These are phyloP conservation scores for Protomyctophum bolini DNA, from an alignment of 2,113 vertebrate genomes.

Conservation along the genomic window DNA sequence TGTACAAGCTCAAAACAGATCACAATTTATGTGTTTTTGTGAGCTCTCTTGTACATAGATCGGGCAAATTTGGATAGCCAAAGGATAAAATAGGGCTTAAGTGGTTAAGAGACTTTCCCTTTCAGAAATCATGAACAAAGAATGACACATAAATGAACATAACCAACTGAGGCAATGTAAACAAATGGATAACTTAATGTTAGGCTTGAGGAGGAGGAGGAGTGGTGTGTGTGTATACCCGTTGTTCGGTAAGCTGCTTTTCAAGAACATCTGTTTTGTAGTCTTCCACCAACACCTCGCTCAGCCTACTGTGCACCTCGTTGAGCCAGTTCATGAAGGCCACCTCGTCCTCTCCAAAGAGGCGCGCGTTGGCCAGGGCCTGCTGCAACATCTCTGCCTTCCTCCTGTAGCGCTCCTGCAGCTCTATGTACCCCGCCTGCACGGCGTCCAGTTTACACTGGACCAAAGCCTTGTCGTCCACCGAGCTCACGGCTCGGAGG, in stretches of 20 bases:
- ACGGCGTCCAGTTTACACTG: constrained; percentile 90
- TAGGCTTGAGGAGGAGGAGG: constrained; percentile 46
- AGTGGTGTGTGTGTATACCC: constrained; percentile 82
- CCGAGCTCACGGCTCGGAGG: constrained; percentile 89
- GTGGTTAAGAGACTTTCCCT: background rate
- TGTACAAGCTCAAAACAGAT: too few species aligned
- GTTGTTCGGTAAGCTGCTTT: constrained; percentile 88
- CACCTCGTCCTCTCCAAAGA: constrained; percentile 97
- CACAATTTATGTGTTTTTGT: too few species aligned
- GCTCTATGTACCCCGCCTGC: constrained; percentile 89
- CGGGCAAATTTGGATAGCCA: too few species aligned
- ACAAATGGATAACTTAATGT: constrained; percentile 57
- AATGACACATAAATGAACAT: background rate
- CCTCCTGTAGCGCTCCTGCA: constrained; percentile 90
- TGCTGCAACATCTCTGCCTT: constrained; percentile 90
- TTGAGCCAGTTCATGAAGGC: constrained; percentile 97
- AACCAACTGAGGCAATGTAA: constrained; percentile 55
- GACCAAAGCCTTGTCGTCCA: constrained; percentile 94
- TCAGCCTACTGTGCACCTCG: constrained; percentile 86
- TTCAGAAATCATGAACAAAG: background rate
- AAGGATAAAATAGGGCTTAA: background rate
- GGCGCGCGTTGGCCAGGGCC: constrained; percentile 92
- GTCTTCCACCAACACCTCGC: constrained; percentile 86
- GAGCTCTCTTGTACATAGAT: too few species aligned
- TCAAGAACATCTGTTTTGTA: constrained; percentile 84